A percentile compares a stretch with the other conserved stretches of the same genome.
phyloP scores from a whole-genome alignment of 1,140 invertebrate species.

The Lamellibrachia luymesi region DNA sequence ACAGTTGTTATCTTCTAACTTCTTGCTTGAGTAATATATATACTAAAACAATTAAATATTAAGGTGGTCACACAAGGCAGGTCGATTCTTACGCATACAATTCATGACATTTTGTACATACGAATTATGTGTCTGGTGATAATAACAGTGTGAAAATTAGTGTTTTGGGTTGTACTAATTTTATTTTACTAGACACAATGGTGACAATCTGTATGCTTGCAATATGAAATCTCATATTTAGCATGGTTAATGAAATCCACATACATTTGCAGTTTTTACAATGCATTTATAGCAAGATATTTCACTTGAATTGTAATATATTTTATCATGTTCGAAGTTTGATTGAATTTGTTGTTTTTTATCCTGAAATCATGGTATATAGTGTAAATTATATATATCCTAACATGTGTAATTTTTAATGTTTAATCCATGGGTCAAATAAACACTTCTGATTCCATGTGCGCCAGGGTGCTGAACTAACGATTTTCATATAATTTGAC shows the following conservation, averaged over 20 bases:
- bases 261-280: neutral
- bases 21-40: neutral
- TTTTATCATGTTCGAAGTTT: neutral
- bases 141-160: neutral
- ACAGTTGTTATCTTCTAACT: neutral
- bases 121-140: neutral
- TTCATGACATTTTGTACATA: neutral
- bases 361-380: too few species aligned
- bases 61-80: neutral
- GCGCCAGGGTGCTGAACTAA: too few species aligned
- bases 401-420: too few species aligned
- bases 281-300: neutral
- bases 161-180: neutral
- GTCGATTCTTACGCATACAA: neutral
- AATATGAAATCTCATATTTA: neutral
- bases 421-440: too few species aligned
- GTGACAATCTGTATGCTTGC: neutral
- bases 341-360: too few species aligned
- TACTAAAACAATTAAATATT: neutral
- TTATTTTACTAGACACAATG: neutral
- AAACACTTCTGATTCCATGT: too few species aligned
- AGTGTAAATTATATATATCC: too few species aligned
- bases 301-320: neutral
- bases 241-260: neutral
- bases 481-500: too few species aligned